These are phyloP conservation scores for Elymnias hypermnestra DNA, from an alignment of 1,140 invertebrate species.

Conservation along the genomic window DNA sequence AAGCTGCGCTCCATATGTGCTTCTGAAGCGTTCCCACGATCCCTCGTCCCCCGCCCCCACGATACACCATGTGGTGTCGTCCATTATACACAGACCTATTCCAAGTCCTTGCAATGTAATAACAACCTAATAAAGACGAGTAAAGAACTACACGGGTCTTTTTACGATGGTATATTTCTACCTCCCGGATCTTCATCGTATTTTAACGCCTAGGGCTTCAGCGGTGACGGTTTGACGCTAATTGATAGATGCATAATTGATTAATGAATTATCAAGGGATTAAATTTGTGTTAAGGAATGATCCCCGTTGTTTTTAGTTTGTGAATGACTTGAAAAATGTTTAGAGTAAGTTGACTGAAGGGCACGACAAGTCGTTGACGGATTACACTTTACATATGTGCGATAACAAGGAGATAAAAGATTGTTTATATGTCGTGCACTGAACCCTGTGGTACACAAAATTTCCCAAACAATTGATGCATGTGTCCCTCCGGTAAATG, in stretches of 20 bases:
- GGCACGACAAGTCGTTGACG: slow-evolving; percentile 27
- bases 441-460: slow-evolving; percentile 22
- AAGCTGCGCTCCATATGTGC: slow-evolving; percentile 69
- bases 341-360: slow-evolving; percentile 21
- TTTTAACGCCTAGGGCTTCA: slow-evolving; percentile 66
- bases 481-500: slow-evolving; percentile 28
- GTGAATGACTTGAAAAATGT: slow-evolving; percentile 9
- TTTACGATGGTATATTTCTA: slow-evolving; percentile 39
- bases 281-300: slow-evolving; percentile 1
- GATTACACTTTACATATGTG: slow-evolving; percentile 30
- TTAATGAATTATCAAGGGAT: slow-evolving; percentile 50
- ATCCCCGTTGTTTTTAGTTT: slow-evolving; percentile 11
- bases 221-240: slow-evolving; percentile 45
- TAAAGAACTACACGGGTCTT: slow-evolving; percentile 28
- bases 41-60: slow-evolving; percentile 29
- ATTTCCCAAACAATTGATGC: slow-evolving; percentile 29
- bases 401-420: slow-evolving; percentile 34
- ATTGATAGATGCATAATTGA: slow-evolving; percentile 65
- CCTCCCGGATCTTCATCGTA: slow-evolving; percentile 59
- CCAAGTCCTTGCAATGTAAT: slow-evolving; percentile 10
- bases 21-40: slow-evolving; percentile 56
- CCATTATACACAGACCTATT: slow-evolving; percentile 44
- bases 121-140: slow-evolving; percentile 6
- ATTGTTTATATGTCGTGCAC: slow-evolving; percentile 31
- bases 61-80: slow-evolving; percentile 51